These are phyloP conservation scores for Bungarus multicinctus DNA, from an alignment of 2,113 vertebrate species.

Conservation along the genomic window DNA sequence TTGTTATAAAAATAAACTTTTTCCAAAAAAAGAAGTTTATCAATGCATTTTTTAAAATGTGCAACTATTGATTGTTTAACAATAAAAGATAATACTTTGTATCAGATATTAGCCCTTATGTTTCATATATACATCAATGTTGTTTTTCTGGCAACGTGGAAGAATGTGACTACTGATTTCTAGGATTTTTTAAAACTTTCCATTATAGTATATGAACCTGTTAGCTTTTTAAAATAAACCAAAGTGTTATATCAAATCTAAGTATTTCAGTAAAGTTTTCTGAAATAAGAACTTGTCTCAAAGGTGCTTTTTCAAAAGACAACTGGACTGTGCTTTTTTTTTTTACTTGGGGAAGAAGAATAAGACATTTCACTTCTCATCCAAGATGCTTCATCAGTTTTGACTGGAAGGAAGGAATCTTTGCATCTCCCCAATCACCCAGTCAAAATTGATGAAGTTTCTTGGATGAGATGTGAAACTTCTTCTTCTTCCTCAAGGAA, in stretches of 20 bases:
- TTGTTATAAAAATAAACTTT: too few relatives aligned
- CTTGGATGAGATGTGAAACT: not conserved
- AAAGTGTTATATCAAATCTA: not conserved
- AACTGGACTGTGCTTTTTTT: not conserved
- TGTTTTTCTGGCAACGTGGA: not conserved
- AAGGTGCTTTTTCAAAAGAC: not conserved
- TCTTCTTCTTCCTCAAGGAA: not conserved
- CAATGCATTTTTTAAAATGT: not conserved
- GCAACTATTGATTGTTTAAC: not conserved
- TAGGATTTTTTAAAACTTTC: not conserved
- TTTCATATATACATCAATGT: not conserved
- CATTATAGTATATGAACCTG: not conserved
- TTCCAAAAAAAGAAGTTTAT: too few relatives aligned
- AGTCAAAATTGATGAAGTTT: not conserved
- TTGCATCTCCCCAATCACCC: not conserved
- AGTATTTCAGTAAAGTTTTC: not conserved
- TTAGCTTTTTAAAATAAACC: not conserved
- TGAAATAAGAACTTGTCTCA: not conserved
- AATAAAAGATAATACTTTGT: not conserved
- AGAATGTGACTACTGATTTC: not conserved
- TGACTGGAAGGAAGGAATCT: not conserved
- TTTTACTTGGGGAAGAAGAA: not conserved
- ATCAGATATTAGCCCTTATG: not conserved
- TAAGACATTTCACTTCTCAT: not conserved
- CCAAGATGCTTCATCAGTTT: not conserved